phyloP scores from a whole-genome alignment of 2,888 invertebrate genomes.

The Drosophila sordidapex region DNA sequence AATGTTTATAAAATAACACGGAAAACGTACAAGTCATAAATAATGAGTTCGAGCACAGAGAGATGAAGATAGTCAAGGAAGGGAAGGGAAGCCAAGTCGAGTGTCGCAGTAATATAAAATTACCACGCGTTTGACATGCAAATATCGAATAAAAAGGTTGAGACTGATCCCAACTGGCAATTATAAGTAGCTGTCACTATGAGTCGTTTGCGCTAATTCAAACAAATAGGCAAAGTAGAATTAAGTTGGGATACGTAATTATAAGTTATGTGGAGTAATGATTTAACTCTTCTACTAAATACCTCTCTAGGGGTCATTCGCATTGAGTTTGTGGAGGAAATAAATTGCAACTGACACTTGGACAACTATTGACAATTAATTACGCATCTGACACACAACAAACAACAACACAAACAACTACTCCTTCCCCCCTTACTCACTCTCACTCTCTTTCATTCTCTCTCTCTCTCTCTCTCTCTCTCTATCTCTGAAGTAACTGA shows the following conservation, averaged over 20 bases:
- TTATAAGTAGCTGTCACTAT: constrained; percentile 27
- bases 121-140: constrained; percentile 76
- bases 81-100: constrained; percentile 18
- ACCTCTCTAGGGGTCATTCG: constrained; percentile 33
- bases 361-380: constrained; percentile 78
- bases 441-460: not conserved
- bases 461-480: not conserved
- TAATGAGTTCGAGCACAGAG: constrained; percentile 65
- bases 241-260: not conserved
- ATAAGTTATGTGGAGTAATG: not conserved
- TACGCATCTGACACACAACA: constrained; percentile 53
- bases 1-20: constrained; percentile 81
- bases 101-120: constrained; percentile 75
- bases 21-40: constrained; percentile 80
- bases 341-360: constrained; percentile 74
- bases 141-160: constrained; percentile 58
- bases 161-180: constrained; percentile 39
- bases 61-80: not conserved
- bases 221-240: not conserved
- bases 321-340: constrained; percentile 59
- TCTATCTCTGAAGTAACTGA: constrained; percentile 2
- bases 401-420: constrained; percentile 3
- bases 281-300: not conserved
- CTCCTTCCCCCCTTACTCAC: not conserved
- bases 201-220: constrained; percentile 35